phyloP scores from a whole-genome alignment of 2,113 vertebrate species.

The Aramus guarauna region DNA sequence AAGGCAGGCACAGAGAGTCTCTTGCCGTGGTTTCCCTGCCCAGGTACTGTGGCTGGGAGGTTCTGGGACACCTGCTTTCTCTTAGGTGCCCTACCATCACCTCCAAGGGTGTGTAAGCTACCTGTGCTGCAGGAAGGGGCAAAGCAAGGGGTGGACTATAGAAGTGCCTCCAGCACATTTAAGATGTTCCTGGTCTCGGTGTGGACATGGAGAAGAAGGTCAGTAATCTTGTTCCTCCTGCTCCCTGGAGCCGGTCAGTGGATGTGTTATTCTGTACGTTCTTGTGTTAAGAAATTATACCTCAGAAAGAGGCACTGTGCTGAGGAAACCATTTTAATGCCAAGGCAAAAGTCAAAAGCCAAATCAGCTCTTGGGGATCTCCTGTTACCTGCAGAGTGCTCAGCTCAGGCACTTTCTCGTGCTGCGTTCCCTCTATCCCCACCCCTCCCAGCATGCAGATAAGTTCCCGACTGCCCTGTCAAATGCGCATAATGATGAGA shows the following conservation, averaged over 20 bases:
- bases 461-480: not conserved
- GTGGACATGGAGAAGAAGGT: not conserved
- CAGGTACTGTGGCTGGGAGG: not conserved
- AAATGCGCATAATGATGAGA: not conserved
- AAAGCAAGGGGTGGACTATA: not conserved
- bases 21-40: rapidly evolving
- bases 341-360: not conserved
- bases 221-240: not conserved
- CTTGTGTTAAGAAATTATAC: not conserved
- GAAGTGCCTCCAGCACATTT: not conserved
- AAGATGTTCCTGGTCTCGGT: not conserved
- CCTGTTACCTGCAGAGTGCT: not conserved
- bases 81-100: not conserved
- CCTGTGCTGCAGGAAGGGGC: not conserved
- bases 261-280: rapidly evolving
- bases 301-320: not conserved
- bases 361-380: not conserved
- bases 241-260: not conserved
- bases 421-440: not conserved
- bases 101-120: not conserved
- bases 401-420: not conserved
- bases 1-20: not conserved
- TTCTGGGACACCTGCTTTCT: not conserved
- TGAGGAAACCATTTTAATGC: not conserved
- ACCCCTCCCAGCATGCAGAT: not conserved